Evolutionary conservation across 2,113 vertebrate species (phyloP).

Genomic region (Forbesichthys papilliferus): DNA sequence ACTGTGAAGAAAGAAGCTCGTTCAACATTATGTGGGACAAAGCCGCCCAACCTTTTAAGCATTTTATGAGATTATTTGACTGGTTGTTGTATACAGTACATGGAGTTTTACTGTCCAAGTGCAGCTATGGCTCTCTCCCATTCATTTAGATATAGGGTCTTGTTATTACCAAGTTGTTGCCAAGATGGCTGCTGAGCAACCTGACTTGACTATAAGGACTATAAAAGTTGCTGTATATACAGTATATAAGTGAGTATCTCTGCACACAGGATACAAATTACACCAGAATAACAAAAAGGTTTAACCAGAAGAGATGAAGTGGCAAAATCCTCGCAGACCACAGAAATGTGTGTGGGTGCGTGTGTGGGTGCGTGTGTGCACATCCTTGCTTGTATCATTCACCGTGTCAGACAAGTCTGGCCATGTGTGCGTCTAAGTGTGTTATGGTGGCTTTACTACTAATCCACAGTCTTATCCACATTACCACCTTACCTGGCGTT

Average conservation of each 20-base stretch:
- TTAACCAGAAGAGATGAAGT: constrained; percentile 20
- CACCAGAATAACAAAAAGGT: constrained; percentile 48
- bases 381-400: neutral
- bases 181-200: too few relatives aligned
- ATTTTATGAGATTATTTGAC: too few relatives aligned
- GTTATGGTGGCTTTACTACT: constrained; percentile 40
- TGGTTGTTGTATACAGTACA: too few relatives aligned
- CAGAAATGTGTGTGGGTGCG: constrained; percentile 9
- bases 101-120: too few relatives aligned
- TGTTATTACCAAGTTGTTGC: too few relatives aligned
- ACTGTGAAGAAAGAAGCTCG: constrained; percentile 21
- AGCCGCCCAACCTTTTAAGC: too few relatives aligned
- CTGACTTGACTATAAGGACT: too few relatives aligned
- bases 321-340: constrained; percentile 41
- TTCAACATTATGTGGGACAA: neutral
- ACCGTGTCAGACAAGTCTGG: neutral
- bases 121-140: too few relatives aligned
- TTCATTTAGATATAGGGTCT: too few relatives aligned
- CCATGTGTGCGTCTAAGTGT: constrained; percentile 1
- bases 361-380: constrained; percentile 2
- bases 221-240: too few relatives aligned
- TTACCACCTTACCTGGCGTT: constrained; percentile 48
- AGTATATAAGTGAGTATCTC: too few relatives aligned
- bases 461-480: constrained; percentile 62
- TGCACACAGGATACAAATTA: constrained; percentile 28